Evolutionary conservation across 2,113 vertebrate species (phyloP), one percentile per base, ranked within the genome.

Genomic region (Xiphias gladius): DNA sequence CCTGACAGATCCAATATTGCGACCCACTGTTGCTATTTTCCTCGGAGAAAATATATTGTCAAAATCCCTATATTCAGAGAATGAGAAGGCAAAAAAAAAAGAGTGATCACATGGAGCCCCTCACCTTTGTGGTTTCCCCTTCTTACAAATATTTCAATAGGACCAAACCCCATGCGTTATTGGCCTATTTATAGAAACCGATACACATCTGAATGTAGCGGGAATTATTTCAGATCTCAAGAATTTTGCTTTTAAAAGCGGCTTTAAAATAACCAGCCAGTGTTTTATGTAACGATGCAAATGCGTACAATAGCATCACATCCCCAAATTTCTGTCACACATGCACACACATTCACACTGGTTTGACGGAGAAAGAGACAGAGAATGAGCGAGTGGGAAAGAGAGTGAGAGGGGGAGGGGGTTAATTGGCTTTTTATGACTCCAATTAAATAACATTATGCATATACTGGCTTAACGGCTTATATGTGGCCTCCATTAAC

Each of bases 371-470:
- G 62, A 82, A 41, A 64, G 79, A 84, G 85, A 88, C 59, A 86
- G 66, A 83, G 72, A 78, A 66, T 69, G 65, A 84, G 76, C 85
- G 84, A 84, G 58, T 16, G 74, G 80, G 87, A 41, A 61, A 83
- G 71, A 79, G 62, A 55, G 67, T 61, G 79, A 32, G 77, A 10
- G 74, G 85, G 79, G 83, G 80, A 75, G 88, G 86, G 94, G 94
- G 94, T 95, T 95, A 96, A 96, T 96, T 95, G 94, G 92, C 94
- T 96, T 96, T 95, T 95, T 95, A 96, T 96, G 94, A 95, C 94
- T 95, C 93, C 95, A 96, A 96, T 96, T 96, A 96, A 95, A 95
- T 95, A 95, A 95, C 95, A 95, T 96, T 96, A 95, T 95, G 94
- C 95, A 95, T 94, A 94, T 95, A 94, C 91, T 95, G 94, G 94